Conservation (phyloP, 2,797 vertebrate genomes). For the Ctenosaura bakeri region DNA sequence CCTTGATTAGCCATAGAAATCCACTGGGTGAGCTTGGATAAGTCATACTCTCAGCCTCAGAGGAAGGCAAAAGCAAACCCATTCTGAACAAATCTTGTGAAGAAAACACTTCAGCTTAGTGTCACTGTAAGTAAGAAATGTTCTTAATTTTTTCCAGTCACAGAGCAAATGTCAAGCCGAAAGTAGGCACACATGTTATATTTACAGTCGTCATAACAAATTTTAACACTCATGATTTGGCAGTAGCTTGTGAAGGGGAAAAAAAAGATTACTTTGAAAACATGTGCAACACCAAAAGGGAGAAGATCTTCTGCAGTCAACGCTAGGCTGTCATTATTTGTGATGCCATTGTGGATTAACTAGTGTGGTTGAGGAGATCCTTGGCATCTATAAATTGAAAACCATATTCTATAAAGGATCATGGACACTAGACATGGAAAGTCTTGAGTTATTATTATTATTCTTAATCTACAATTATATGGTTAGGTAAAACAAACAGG, state of each 20-base stretch:
- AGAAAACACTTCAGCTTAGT: no score
- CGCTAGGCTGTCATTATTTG: neutral
- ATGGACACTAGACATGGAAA: neutral
- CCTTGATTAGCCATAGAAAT: no score
- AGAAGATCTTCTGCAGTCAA: neutral
- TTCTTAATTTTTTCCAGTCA: neutral
- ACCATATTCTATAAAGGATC: neutral
- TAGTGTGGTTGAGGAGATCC: neutral
- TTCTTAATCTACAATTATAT: neutral
- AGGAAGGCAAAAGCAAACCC: no score
- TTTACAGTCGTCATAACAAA: neutral
- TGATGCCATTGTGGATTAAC: neutral
- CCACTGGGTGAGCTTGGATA: no score
- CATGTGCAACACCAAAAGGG: neutral
- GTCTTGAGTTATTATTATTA: neutral
- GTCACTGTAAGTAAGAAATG: neutral
- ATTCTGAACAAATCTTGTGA: no score
- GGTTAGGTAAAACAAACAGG: neutral
- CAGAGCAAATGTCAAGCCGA: neutral
- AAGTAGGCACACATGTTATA: neutral
- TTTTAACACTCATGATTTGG: neutral
- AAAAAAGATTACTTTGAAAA: neutral
- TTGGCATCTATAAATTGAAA: neutral
- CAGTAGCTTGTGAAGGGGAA: neutral
- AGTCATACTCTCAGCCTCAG: no score